Base-by-base conservation (phyloP, 2,888 invertebrate genomes). In the Cactoblastis cactorum region DNA sequence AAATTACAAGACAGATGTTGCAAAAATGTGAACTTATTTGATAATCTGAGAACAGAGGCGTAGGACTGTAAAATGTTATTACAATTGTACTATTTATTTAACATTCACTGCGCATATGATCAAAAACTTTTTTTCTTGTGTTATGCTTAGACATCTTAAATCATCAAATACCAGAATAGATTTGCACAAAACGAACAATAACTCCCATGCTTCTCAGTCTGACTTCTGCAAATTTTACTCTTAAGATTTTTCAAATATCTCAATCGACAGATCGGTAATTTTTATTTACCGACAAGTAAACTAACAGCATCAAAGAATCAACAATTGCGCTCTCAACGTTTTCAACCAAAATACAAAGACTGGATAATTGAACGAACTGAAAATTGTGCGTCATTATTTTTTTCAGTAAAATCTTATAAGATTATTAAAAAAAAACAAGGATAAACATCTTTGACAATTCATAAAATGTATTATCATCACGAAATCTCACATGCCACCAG, bases 101-200 rank as follows among this genome's bases (percentile, higher is more conserved):
- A n/a, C n/a, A n/a, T n/a, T n/a, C n/a, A n/a, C n/a, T n/a, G n/a
- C n/a, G n/a, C n/a, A n/a, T n/a, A n/a, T n/a, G n/a, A n/a, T n/a
- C n/a, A n/a, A n/a, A n/a, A n/a, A n/a, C n/a, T n/a, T n/a, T n/a
- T n/a, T n/a, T n/a, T n/a, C n/a, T n/a, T n/a, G n/a, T n/a, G n/a
- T n/a, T n/a, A n/a, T n/a, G n/a, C n/a, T n/a, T n/a, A n/a, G n/a
- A n/a, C n/a, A n/a, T 37, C 6, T 2, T n/a, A n/a, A 9, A 17
- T 1, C 37, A 17, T 61, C 57, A 58, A 62, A 67, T 57, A 55
- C 53, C 52, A 61, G 58, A 69, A 69, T 69, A 53, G 63, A 68
- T 71, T 71, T 52, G 53, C 53, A 51, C 55, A 19, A 41, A 56
- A 53, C 39, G 17, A 52, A 49, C 39, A 38, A 53, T 45, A 18